Conservation (phyloP, 2,797 vertebrate species). For the Myiotriccus ornatus region DNA sequence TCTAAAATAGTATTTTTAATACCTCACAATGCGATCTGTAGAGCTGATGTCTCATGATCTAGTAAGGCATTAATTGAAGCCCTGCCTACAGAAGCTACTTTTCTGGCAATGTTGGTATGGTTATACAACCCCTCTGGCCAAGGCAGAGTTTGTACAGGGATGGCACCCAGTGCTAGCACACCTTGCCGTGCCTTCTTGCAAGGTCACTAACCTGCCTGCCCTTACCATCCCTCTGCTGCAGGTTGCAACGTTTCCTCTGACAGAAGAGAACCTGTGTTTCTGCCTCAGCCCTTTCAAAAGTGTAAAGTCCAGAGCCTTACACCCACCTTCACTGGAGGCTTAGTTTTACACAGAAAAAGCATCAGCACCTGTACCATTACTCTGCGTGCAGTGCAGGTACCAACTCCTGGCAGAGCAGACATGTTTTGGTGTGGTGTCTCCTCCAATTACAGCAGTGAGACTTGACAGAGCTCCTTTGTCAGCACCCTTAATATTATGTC, state of each 20-base stretch:
- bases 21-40: not conserved
- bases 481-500: constrained; percentile 4
- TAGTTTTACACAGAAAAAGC: not conserved
- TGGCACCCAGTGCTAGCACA: not conserved
- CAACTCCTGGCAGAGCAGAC: not conserved
- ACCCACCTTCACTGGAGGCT: not conserved
- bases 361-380: rapidly evolving
- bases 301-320: not conserved
- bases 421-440: not conserved
- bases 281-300: not conserved
- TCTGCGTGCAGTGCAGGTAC: not conserved
- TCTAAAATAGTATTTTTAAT: not conserved
- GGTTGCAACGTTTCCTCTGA: not conserved
- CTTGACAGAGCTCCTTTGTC: not conserved
- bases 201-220: not conserved
- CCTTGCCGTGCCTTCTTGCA: not conserved
- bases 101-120: not conserved
- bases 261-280: not conserved
- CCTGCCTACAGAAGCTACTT: not conserved
- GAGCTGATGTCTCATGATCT: not conserved
- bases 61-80: not conserved
- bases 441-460: not conserved
- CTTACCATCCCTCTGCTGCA: not conserved
- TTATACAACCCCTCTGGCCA: not conserved
- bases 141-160: not conserved